Percentiles rank a stretch among this genome's conserved stretches.
phyloP scores from a whole-genome alignment of 2,888 invertebrate genomes.

The Pterostichus madidus region DNA sequence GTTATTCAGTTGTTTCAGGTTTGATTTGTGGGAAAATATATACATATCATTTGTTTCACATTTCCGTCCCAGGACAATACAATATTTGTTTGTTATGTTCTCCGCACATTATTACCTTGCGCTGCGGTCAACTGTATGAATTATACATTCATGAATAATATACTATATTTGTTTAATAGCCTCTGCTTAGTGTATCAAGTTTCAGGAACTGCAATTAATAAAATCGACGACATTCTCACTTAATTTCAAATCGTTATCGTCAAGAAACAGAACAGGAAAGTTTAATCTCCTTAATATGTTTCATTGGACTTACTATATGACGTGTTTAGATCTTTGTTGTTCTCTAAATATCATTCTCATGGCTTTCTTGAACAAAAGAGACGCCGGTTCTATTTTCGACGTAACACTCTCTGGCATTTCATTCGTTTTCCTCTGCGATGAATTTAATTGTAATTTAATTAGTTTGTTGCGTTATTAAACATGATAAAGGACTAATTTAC shows the following conservation, averaged over 20 bases:
- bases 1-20: background rate
- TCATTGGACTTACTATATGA: background rate
- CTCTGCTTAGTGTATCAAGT: conserved; percentile 16
- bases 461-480: background rate
- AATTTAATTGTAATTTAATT: conserved; percentile 9
- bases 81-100: conserved; percentile 10
- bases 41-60: conserved; percentile 31
- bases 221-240: conserved; percentile 18
- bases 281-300: conserved; percentile 29
- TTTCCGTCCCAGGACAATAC: conserved; percentile 37
- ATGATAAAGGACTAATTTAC: too few species aligned
- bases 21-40: conserved; percentile 35
- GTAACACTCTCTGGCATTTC: conserved; percentile 4
- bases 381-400: background rate
- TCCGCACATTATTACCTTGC: conserved; percentile 1
- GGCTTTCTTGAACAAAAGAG: background rate
- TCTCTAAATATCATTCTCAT: too few species aligned
- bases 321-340: conserved; percentile 4
- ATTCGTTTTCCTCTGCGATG: conserved; percentile 1
- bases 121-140: conserved; percentile 20
- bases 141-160: conserved; percentile 30
- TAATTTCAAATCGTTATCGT: conserved; percentile 34
- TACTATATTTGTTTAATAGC: conserved; percentile 27
- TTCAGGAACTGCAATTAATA: conserved; percentile 30
- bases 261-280: background rate